phyloP scores from a whole-genome alignment of 2,113 vertebrate species.

The Crotalus tigris region DNA sequence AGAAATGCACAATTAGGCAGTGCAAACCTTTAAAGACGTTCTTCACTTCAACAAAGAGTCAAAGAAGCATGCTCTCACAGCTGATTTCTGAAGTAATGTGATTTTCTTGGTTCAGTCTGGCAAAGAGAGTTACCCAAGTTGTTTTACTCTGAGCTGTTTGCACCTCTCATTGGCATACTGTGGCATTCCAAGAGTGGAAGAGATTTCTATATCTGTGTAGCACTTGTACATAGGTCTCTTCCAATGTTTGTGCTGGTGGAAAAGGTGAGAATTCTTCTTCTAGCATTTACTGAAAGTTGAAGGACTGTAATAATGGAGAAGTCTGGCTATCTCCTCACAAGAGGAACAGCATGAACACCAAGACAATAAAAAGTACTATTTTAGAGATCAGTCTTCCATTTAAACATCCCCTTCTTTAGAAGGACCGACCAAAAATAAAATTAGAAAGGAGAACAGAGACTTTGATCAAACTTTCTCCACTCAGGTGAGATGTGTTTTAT shows the following conservation, averaged over 20 bases:
- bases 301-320: neutral
- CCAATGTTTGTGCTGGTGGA: neutral
- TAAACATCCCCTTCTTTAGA: no score
- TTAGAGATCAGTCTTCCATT: no score
- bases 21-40: neutral
- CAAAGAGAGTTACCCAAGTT: neutral
- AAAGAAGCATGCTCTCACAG: neutral
- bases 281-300: neutral
- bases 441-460: neutral
- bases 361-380: neutral
- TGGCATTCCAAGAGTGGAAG: neutral
- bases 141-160: neutral
- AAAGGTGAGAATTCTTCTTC: neutral
- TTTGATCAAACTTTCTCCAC: neutral
- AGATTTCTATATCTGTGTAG: neutral
- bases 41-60: neutral
- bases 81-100: neutral
- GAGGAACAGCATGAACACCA: neutral
- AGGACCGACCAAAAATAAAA: no score
- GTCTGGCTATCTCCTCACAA: neutral
- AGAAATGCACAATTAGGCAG: neutral
- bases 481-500: neutral
- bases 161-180: neutral
- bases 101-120: neutral
- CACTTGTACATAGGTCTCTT: neutral